Evolutionary conservation across 1,140 invertebrate species (phyloP).

Genomic region (Anoplolepis gracilipes): DNA sequence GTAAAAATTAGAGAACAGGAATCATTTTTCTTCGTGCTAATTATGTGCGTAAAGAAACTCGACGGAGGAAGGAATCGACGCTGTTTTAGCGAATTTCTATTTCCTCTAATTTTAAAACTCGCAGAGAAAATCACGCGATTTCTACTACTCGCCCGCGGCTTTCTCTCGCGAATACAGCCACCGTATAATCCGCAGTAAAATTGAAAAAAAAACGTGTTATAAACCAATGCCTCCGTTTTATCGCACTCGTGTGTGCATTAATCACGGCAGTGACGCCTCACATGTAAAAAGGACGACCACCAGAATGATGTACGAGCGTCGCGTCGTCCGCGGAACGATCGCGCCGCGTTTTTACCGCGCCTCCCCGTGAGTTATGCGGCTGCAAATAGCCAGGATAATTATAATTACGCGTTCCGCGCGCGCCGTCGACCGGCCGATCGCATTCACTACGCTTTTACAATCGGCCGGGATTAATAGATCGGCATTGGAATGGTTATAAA

Average conservation of each 20-base stretch:
- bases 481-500: slow-evolving; percentile 35
- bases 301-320: slow-evolving; percentile 42
- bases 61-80: too few species aligned
- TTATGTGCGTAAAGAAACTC: neutral
- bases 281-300: slow-evolving; percentile 8
- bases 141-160: neutral
- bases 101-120: slow-evolving; percentile 14
- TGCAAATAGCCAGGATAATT: slow-evolving; percentile 50
- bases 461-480: slow-evolving; percentile 52
- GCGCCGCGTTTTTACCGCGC: slow-evolving; percentile 31
- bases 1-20: neutral
- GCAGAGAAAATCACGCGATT: neutral
- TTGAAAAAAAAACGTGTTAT: slow-evolving; percentile 21
- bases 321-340: slow-evolving; percentile 33
- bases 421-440: slow-evolving; percentile 23
- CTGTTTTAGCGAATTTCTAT: neutral
- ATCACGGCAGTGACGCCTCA: slow-evolving; percentile 5
- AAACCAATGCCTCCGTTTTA: slow-evolving; percentile 10
- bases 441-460: slow-evolving; percentile 44
- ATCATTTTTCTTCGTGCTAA: slow-evolving; percentile 11
- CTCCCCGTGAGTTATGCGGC: slow-evolving; percentile 42
- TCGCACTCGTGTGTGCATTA: slow-evolving; percentile 11
- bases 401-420: slow-evolving; percentile 37
- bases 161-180: neutral
- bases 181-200: slow-evolving; percentile 12